Conservation (phyloP, 2,113 vertebrate genomes). For the Sprattus sprattus region DNA sequence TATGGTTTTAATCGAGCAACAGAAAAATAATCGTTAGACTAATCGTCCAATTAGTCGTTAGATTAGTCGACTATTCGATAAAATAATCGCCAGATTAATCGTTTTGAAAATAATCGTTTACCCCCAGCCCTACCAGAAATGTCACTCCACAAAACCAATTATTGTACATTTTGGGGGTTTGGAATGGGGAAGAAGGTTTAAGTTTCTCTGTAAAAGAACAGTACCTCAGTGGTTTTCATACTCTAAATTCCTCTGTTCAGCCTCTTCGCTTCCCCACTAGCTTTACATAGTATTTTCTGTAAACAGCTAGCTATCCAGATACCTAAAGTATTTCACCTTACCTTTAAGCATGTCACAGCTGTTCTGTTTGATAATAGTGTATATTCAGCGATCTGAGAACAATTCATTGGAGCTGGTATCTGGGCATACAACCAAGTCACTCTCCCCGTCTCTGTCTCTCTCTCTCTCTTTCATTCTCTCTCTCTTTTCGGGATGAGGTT, state of each 20-base stretch:
- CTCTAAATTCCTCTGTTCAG: not conserved
- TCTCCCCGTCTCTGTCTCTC: not conserved
- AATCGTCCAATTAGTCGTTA: no score
- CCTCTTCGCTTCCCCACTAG: not conserved
- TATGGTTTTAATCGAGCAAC: no score
- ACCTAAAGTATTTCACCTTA: not conserved
- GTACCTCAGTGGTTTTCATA: not conserved
- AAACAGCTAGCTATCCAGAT: not conserved
- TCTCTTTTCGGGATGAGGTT: slow-evolving; percentile 21
- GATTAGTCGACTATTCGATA: no score
- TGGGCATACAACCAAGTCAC: not conserved
- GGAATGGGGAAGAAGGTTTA: not conserved
- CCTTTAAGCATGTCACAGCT: not conserved
- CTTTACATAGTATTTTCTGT: not conserved
- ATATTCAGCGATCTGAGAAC: not conserved
- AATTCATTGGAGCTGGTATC: not conserved
- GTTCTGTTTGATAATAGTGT: not conserved
- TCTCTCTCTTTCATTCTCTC: slow-evolving; percentile 5
- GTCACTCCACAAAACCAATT: slow-evolving; percentile 2
- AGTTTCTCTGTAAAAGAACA: not conserved
- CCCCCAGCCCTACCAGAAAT: no score
- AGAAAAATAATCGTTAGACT: no score
- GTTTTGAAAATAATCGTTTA: no score
- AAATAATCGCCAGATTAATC: no score
- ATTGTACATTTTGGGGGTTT: not conserved